Evolutionary conservation across 2,888 invertebrate genomes (phyloP).

Genomic region (Agrilus mali): DNA sequence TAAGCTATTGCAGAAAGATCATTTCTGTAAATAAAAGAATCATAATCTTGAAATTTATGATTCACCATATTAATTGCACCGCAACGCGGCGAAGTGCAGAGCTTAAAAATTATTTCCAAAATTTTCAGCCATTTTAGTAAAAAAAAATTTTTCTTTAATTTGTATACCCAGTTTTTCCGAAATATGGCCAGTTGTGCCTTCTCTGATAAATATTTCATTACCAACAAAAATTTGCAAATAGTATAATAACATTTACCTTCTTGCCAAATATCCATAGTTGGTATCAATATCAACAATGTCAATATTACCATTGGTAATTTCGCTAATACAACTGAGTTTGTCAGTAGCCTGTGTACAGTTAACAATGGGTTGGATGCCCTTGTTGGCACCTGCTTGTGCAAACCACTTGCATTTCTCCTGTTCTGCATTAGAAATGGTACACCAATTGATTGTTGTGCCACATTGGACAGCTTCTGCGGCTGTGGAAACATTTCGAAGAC

Average conservation of each 20-base stretch:
- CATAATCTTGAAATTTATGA: no score
- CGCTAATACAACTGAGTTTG: constrained; percentile 41
- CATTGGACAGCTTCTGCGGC: constrained; percentile 17
- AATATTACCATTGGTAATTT: constrained; percentile 36
- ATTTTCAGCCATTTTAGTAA: no score
- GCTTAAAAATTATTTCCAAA: no score
- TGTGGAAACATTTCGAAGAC: constrained; percentile 8
- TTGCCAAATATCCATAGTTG: constrained; percentile 49
- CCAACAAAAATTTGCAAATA: neutral
- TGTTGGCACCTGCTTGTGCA: constrained; percentile 38
- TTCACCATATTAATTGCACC: no score
- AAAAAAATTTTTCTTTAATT: no score
- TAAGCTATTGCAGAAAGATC: constrained; percentile 43
- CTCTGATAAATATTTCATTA: no score
- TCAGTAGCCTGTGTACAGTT: constrained; percentile 36
- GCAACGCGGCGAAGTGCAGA: no score
- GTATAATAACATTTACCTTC: constrained; percentile 33
- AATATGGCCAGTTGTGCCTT: no score
- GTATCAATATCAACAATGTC: constrained; percentile 50
- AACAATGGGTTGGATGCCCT: constrained; percentile 48
- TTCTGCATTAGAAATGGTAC: constrained; percentile 42
- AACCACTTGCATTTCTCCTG: constrained; percentile 49
- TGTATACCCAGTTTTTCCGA: no score
- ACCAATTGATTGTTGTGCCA: constrained; percentile 41
- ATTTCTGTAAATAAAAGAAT: constrained; percentile 33